Evolutionary conservation across 2,888 invertebrate species (phyloP).

Genomic region (Gibbula magus): DNA sequence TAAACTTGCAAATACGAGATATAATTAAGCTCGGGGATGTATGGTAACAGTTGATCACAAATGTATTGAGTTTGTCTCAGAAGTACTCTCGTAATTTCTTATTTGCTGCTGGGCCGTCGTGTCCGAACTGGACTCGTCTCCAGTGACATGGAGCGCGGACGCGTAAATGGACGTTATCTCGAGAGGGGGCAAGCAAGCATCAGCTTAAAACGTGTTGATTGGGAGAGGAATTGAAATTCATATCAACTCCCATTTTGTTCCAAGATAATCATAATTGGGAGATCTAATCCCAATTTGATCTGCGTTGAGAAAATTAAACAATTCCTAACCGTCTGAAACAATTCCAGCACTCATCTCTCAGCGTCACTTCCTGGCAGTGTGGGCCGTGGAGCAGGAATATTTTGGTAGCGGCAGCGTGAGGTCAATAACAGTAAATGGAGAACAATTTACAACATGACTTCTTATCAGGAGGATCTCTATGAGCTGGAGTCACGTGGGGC

Average conservation of each 20-base stretch:
- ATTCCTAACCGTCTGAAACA: slow-evolving; percentile 30
- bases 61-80: slow-evolving; percentile 36
- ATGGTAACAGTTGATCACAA: slow-evolving; percentile 32
- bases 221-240: slow-evolving; percentile 34
- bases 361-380: background rate
- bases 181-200: background rate
- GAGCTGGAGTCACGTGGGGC: background rate
- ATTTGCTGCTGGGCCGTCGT: slow-evolving; percentile 4
- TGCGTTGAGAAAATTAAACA: slow-evolving; percentile 24
- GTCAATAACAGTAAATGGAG: slow-evolving; percentile 10
- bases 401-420: background rate
- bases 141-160: background rate
- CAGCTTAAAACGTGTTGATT: slow-evolving; percentile 30
- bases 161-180: slow-evolving; percentile 34
- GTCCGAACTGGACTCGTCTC: background rate
- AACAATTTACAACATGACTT: slow-evolving; percentile 20
- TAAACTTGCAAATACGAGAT: slow-evolving; percentile 42
- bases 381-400: background rate
- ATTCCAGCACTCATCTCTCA: slow-evolving; percentile 1
- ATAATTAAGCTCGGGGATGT: slow-evolving; percentile 31
- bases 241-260: slow-evolving; percentile 35
- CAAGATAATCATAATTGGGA: slow-evolving; percentile 37
- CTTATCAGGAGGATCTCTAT: background rate
- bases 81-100: slow-evolving; percentile 33
- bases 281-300: slow-evolving; percentile 34